A percentile compares a stretch with the other conserved stretches of the same genome.
Conservation (phyloP, 2,797 vertebrate species). For the Bufotes viridis region DNA sequence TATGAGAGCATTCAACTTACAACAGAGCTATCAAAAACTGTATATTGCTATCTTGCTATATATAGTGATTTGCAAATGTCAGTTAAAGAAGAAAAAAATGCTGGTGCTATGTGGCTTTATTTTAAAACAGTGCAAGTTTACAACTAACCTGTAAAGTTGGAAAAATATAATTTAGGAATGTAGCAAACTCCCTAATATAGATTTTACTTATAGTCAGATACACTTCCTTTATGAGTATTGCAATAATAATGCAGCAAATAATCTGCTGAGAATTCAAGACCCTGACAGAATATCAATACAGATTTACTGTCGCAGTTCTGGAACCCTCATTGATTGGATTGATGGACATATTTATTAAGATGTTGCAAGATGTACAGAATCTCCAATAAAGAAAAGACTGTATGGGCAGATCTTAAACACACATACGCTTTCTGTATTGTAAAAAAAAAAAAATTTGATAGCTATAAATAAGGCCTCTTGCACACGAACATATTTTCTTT, state of each 20-base stretch:
- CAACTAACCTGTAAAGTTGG: not conserved
- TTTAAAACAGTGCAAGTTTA: too few relatives aligned
- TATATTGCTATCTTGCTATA: not conserved
- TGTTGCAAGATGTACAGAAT: not conserved
- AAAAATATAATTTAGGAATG: not conserved
- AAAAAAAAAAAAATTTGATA: too few relatives aligned
- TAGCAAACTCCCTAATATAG: not conserved
- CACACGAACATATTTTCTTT: too few relatives aligned
- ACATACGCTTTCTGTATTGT: not conserved
- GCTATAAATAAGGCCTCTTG: too few relatives aligned
- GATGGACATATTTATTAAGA: not conserved
- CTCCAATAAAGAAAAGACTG: not conserved
- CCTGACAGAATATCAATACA: not conserved
- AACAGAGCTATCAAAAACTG: constrained; percentile 8
- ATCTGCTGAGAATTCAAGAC: not conserved
- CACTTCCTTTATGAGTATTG: not conserved
- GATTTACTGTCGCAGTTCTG: not conserved
- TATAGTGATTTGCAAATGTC: not conserved
- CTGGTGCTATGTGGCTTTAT: not conserved
- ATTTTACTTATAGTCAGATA: too few relatives aligned
- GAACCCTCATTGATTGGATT: not conserved
- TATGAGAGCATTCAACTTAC: constrained; percentile 23
- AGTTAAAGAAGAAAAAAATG: not conserved
- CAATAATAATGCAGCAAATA: not conserved
- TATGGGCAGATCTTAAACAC: not conserved